Conservation (phyloP, 2,888 invertebrate species). For the Meiosimyza platycephala region DNA sequence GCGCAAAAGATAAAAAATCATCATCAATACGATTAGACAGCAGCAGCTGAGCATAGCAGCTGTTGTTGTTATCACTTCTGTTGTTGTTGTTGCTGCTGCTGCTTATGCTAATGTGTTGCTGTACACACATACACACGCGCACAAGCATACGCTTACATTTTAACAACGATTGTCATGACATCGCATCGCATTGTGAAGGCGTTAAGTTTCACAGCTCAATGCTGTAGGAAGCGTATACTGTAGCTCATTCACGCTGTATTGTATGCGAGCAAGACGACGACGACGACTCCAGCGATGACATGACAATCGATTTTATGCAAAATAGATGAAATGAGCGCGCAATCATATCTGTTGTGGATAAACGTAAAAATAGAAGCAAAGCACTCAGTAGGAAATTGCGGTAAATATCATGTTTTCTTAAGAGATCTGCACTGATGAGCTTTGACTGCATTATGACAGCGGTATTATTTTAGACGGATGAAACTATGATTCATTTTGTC, state of each 20-base stretch:
- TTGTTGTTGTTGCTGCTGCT: slow-evolving; percentile 10
- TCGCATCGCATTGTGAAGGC: slow-evolving; percentile 21
- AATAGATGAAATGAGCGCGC: slow-evolving; percentile 39
- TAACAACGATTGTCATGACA: slow-evolving; percentile 24
- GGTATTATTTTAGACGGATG: no score
- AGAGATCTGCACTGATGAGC: no score
- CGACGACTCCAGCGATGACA: slow-evolving; percentile 38
- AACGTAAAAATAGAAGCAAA: no score
- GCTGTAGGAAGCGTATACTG: not conserved
- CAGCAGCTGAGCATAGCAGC: slow-evolving; percentile 41
- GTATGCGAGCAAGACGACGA: slow-evolving; percentile 33
- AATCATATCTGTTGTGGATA: not conserved
- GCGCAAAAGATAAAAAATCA: slow-evolving; percentile 49
- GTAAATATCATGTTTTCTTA: no score
- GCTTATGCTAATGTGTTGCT: slow-evolving; percentile 26
- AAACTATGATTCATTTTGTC: no score
- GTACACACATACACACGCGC: not conserved
- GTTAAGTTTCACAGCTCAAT: slow-evolving; percentile 47
- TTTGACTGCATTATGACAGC: no score
- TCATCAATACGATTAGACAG: slow-evolving; percentile 51
- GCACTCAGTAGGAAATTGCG: no score
- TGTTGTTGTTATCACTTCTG: slow-evolving; percentile 38
- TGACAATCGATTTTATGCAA: slow-evolving; percentile 50
- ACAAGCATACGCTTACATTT: no score
- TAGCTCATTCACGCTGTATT: slow-evolving; percentile 25